Evolutionary conservation across 2,888 invertebrate species (phyloP), one percentile per base, ranked within the genome.

Genomic region (Macropis europaea): DNA sequence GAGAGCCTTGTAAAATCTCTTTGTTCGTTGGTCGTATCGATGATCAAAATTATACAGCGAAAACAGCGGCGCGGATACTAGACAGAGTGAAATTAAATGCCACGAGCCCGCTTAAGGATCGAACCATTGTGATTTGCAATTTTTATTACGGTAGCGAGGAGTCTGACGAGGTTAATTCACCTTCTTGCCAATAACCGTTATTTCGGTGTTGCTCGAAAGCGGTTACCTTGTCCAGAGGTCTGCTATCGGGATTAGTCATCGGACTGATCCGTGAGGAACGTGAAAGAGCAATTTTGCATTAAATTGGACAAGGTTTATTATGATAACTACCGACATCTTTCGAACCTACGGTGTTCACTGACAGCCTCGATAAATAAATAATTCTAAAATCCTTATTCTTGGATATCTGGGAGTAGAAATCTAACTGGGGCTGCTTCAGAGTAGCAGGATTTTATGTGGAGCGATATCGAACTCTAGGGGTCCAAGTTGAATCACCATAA

Each of bases 81-180:
- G 28, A 32, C 36, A 43, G 60, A 71, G 64, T 47, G 57, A 68
- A 77, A 77, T 77, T 77, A 77, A 77, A 71, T 71, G 71, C 64
- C 64, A 60, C 40, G 32, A 34, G 60, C 32, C 62, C 64, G 57
- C 45, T 78, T 50, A 59, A 59, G 68, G 71, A 56, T 68, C 76
- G 67, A n/a, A 68, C 75, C 78, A 77, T 78, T 77, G 68, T 78
- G 71, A 74, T 77, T 68, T 61, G 22, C 40, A 24, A 74, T 75
- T 64, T 75, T 75, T 75, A 38, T 71, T 57, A 56, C 68, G 77
- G 78, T 75, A 68, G 79, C 71, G 66, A 53, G 48, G 47, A 42
- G 40, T 36, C 38, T 53, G 43, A 17, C 52, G 28, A 52, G 36
- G 40, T 71, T 59, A 67, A 73, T 79, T 77, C 61, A 62, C 77